A percentile compares a stretch with the other conserved stretches of the same genome.
Evolutionary conservation across 1,140 invertebrate species (phyloP).

Genomic region (Homalodisca vitripennis): DNA sequence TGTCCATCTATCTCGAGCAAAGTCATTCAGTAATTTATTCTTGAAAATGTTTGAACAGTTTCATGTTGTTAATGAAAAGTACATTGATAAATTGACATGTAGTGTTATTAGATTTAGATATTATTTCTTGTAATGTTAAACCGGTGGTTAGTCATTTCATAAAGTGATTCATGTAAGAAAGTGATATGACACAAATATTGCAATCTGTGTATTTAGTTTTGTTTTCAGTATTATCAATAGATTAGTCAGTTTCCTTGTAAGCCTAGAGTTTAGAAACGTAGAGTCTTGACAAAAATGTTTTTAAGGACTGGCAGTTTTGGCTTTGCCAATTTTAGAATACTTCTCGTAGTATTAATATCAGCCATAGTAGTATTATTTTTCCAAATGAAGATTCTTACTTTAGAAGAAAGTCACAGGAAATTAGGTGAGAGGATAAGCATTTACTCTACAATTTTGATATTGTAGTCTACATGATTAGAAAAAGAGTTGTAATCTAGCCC

Average conservation of each 20-base stretch:
- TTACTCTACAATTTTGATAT: background rate
- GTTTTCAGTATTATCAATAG: too few species aligned
- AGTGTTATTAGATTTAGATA: background rate
- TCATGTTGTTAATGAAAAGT: too few species aligned
- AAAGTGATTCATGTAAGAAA: background rate
- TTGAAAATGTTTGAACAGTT: too few species aligned
- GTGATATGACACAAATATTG: background rate
- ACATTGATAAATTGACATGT: too few species aligned
- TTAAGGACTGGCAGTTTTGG: background rate
- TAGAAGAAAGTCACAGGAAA: conserved; percentile 12
- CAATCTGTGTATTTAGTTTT: background rate
- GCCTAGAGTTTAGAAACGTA: background rate
- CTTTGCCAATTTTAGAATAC: background rate
- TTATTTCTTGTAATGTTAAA: background rate
- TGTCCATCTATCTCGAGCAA: too few species aligned
- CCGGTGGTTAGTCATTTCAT: background rate
- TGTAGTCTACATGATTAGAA: background rate
- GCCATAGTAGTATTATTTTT: conserved; percentile 3
- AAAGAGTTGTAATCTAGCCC: background rate
- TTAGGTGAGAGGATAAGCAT: background rate
- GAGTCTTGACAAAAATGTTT: background rate
- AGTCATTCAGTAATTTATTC: too few species aligned
- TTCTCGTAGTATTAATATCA: conserved; percentile 3
- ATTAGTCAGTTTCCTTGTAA: background rate
- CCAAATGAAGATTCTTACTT: conserved; percentile 7